Conservation (phyloP, 2,888 invertebrate genomes). For the Hydrotaea cyrtoneurina region DNA sequence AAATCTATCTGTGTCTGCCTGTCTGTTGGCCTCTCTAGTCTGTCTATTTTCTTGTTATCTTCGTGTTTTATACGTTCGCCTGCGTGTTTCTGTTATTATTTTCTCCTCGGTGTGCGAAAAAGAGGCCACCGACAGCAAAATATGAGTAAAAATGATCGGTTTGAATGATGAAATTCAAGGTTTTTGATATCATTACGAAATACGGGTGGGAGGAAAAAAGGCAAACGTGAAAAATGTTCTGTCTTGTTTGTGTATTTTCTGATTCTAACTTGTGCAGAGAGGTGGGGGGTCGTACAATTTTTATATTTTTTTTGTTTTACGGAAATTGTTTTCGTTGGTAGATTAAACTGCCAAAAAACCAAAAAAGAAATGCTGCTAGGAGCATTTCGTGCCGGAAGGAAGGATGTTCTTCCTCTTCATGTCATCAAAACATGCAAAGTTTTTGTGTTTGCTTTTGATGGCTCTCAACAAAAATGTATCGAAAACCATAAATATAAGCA, state of each 20-base stretch:
- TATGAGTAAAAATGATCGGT: neutral
- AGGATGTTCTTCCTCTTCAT: neutral
- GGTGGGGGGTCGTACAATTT: too few species aligned
- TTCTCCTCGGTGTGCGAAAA: neutral
- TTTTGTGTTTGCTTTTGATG: neutral
- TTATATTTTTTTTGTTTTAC: constrained; percentile 49
- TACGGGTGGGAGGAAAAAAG: neutral
- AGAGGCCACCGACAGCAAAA: neutral
- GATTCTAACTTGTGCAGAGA: too few species aligned
- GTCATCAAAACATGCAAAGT: neutral
- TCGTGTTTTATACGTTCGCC: neutral
- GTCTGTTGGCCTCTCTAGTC: neutral
- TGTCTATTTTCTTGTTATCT: neutral
- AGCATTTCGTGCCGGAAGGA: neutral
- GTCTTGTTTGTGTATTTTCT: neutral
- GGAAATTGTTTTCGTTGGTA: constrained; percentile 33
- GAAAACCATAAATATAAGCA: constrained; percentile 3
- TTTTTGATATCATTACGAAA: constrained; percentile 11
- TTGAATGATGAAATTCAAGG: constrained; percentile 51
- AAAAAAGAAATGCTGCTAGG: neutral
- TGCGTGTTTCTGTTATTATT: neutral
- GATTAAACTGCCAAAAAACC: neutral
- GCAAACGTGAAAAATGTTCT: neutral
- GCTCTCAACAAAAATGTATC: too few species aligned
- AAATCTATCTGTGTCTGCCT: neutral